These are phyloP conservation scores for Amblyjoppa fuscipennis DNA, from an alignment of 2,888 invertebrate species.

Conservation along the genomic window DNA sequence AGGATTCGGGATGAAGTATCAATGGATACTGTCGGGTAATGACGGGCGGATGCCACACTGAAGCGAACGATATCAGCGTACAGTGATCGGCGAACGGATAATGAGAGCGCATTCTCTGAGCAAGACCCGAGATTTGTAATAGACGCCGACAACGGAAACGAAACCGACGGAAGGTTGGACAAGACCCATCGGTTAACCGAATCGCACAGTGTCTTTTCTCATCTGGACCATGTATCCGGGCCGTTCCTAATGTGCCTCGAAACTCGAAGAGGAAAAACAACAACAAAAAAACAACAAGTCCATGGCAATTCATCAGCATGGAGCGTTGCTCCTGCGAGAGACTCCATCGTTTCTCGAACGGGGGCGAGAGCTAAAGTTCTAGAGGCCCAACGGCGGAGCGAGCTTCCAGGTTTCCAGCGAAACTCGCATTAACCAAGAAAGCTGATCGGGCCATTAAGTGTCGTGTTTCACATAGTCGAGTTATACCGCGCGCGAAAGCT, in stretches of 20 bases:
- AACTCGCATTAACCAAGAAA: conserved; percentile 64
- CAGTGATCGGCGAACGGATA: conserved; percentile 54
- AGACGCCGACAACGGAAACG: conserved; percentile 30
- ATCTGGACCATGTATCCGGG: neutral
- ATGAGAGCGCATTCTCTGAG: conserved; percentile 49
- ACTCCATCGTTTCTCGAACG: conserved; percentile 13
- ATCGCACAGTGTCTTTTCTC: conserved; percentile 48
- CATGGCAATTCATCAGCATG: conserved; percentile 14
- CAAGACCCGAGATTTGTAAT: conserved; percentile 35
- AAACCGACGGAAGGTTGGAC: neutral
- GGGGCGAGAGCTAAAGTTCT: conserved; percentile 43
- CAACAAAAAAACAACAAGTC: neutral
- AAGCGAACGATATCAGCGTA: conserved; percentile 23
- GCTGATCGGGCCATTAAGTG: conserved; percentile 77
- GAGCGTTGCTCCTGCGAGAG: conserved; percentile 8
- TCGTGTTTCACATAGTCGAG: conserved; percentile 73
- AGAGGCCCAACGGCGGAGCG: conserved; percentile 13
- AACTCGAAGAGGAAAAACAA: no score
- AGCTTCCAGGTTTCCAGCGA: conserved; percentile 4
- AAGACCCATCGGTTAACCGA: conserved; percentile 11
- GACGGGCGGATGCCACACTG: conserved; percentile 38
- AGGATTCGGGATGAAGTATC: neutral
- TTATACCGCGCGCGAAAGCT: conserved; percentile 46
- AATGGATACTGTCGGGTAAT: conserved; percentile 22
- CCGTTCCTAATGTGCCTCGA: no score